Base-by-base conservation (phyloP, 2,113 vertebrate species). In the Theropithecus gelada region DNA sequence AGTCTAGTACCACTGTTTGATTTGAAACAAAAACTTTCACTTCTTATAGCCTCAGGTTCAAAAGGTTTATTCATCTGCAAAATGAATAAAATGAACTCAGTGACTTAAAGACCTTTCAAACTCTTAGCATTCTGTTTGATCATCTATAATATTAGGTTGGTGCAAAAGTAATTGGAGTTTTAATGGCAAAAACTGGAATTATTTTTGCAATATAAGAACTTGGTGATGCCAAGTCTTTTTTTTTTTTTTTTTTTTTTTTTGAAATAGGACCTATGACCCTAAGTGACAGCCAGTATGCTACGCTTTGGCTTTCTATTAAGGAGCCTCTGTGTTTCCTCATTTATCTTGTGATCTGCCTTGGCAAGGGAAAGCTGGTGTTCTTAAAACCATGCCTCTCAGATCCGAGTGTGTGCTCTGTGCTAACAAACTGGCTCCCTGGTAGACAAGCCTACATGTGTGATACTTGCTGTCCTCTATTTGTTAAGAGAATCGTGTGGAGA, bases 401-500 rank as follows among this genome's bases (percentile, higher is more conserved):
- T 43, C 18, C 8, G 30, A n/a, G 14, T 35, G 2, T 48, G 43
- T 86, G 50, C 50, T 94, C 30, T 68, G 1, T 83, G 48, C 80
- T 96, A 27, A 90, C 40, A 55, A 1, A 9, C 61, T 88, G 45
- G n/a, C 22, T 86, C 13, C 75, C 75, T 55, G 8, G 2, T 78
- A 84, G 52, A 76, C 2, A 38, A 43, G 18, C 59, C 22, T 92
- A 89, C 73, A 73, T 90, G 52, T 30, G 14, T 35, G 17, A 35
- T 94, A 48, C 52, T 83, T 5, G 45, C 87, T 89, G 55, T 59
- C 48, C 11, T 92, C 64, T 32, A 38, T 90, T 87, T 87, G 25
- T 83, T 89, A 38, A 96, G 12, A 38, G 25, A n/a, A 61, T 70
- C 23, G 18, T 84, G 70, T 94, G 64, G 80, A 89, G 83, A 98